phyloP scores from a whole-genome alignment of 2,888 invertebrate species.

The Coelinius sp. region DNA sequence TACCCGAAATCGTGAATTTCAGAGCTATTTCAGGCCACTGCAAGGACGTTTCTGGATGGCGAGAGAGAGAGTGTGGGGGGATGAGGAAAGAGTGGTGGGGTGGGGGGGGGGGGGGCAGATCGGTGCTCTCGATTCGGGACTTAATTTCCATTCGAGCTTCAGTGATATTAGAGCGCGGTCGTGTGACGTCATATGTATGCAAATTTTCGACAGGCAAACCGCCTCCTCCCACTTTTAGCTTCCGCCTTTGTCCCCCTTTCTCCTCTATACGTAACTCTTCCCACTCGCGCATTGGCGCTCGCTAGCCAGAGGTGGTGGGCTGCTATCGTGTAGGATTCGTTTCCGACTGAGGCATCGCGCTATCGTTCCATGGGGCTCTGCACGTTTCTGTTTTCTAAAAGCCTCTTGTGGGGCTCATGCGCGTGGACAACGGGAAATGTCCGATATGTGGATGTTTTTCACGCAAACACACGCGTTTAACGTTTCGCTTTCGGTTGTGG shows the following conservation, averaged over 20 bases:
- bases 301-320: slow-evolving; percentile 6
- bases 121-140: slow-evolving; percentile 53
- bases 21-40: slow-evolving; percentile 26
- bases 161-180: slow-evolving; percentile 64
- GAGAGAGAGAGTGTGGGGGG: slow-evolving; percentile 14
- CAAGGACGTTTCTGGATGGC: slow-evolving; percentile 27
- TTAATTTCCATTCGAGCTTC: slow-evolving; percentile 64
- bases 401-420: slow-evolving; percentile 37
- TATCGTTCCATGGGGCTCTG: slow-evolving; percentile 57
- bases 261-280: slow-evolving; percentile 44
- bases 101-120: slow-evolving; percentile 39
- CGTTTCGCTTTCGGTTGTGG: neutral
- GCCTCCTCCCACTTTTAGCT: slow-evolving; percentile 32
- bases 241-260: slow-evolving; percentile 56
- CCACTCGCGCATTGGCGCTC: slow-evolving; percentile 41
- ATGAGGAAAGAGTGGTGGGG: slow-evolving; percentile 4
- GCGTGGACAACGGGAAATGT: slow-evolving; percentile 28
- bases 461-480: slow-evolving; percentile 29
- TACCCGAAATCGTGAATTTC: slow-evolving; percentile 39
- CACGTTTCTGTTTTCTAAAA: slow-evolving; percentile 54
- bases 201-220: slow-evolving; percentile 59
- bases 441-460: slow-evolving; percentile 10
- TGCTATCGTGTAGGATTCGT: slow-evolving; percentile 43
- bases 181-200: slow-evolving; percentile 67
- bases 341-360: slow-evolving; percentile 63